These are phyloP conservation scores for Hoplostethus mediterraneus DNA, from an alignment of 2,797 vertebrate genomes.

Conservation along the genomic window DNA sequence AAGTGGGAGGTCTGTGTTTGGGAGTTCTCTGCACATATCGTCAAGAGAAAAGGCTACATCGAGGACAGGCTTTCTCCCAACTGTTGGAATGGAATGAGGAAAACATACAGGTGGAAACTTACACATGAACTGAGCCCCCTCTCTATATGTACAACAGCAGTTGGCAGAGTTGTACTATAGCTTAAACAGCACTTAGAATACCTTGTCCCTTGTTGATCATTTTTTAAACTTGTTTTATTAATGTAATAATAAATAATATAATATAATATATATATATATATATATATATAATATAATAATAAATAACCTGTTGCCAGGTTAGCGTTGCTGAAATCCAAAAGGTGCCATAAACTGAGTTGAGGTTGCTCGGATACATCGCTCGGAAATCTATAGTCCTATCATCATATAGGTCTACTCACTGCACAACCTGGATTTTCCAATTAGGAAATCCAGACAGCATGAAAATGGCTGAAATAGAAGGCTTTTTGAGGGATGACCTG, in stretches of 20 bases:
- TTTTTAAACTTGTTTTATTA: conserved; percentile 36
- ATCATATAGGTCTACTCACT: conserved; percentile 24
- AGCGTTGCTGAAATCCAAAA: no score
- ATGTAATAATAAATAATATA: no score
- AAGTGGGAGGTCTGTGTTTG: conserved; percentile 39
- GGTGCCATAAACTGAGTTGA: no score
- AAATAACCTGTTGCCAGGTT: no score
- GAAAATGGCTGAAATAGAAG: neutral
- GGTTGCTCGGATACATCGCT: no score
- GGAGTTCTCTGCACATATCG: conserved; percentile 39
- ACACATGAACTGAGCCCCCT: neutral
- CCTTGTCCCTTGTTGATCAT: conserved; percentile 41
- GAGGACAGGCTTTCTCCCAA: conserved; percentile 59
- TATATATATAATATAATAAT: no score
- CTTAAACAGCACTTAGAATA: conserved; percentile 4
- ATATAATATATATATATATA: no score
- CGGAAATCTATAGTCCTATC: conserved; percentile 8
- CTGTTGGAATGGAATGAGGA: conserved; percentile 58
- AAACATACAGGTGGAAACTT: conserved; percentile 43
- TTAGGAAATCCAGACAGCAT: conserved; percentile 15
- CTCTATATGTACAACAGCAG: conserved; percentile 7
- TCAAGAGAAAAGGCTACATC: conserved; percentile 42
- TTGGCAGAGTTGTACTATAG: neutral
- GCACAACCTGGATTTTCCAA: neutral
- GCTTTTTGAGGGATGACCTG: no score